Percentiles rank a stretch among this genome's conserved stretches.
phyloP scores from a whole-genome alignment of 2,888 invertebrate species.

The Aspidiotus rigidus region DNA sequence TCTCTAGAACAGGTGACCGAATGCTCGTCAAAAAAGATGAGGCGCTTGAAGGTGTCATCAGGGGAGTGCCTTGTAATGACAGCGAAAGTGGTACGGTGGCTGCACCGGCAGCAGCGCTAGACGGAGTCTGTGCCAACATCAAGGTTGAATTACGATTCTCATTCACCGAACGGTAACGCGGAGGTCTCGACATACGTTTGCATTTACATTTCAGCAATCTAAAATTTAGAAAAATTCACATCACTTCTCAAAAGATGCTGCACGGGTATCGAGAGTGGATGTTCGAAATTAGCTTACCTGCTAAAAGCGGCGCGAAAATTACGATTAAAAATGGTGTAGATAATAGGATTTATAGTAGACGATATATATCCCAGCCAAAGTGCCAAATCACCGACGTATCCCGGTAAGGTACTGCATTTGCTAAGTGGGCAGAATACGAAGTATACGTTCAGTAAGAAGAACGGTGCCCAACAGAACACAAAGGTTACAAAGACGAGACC shows the following conservation, averaged over 20 bases:
- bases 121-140: slow-evolving; percentile 51
- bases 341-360: slow-evolving; percentile 86
- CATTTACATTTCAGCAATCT: slow-evolving; percentile 62
- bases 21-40: slow-evolving; percentile 30
- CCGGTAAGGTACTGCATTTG: slow-evolving; percentile 61
- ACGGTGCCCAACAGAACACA: slow-evolving; percentile 87
- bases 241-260: neutral
- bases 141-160: slow-evolving; percentile 60
- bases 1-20: slow-evolving; percentile 28
- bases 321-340: slow-evolving; percentile 86
- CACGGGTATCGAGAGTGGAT: neutral
- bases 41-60: slow-evolving; percentile 34
- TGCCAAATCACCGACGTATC: slow-evolving; percentile 67
- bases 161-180: slow-evolving; percentile 45
- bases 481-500: slow-evolving; percentile 88
- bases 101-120: slow-evolving; percentile 60
- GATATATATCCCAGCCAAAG: slow-evolving; percentile 88
- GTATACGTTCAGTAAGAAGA: slow-evolving; percentile 78
- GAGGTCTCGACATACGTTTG: slow-evolving; percentile 43
- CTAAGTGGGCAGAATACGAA: slow-evolving; percentile 75
- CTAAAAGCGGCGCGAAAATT: slow-evolving; percentile 80
- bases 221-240: slow-evolving; percentile 23
- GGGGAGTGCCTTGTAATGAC: slow-evolving; percentile 58
- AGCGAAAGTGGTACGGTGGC: slow-evolving; percentile 66
- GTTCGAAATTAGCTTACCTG: too few species aligned